Evolutionary conservation across 2,113 vertebrate genomes (phyloP), one percentile per base, ranked within the genome.

Genomic region (Vireo altiloquus): DNA sequence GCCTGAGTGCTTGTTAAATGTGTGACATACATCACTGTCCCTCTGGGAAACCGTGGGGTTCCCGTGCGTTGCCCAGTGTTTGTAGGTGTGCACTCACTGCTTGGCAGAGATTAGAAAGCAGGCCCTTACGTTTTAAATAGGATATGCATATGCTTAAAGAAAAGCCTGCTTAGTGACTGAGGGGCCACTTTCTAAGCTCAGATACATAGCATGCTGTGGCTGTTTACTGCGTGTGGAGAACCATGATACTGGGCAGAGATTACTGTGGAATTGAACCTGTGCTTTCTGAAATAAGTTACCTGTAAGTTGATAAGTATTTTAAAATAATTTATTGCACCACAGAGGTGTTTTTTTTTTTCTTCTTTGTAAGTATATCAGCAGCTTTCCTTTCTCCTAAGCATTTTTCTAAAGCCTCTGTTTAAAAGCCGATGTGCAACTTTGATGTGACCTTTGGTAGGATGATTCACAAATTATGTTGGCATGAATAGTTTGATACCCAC

Each of bases 381-480:
- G 8, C 77, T 89, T 81, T 49, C 53, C 42, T 81, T 74, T 89
- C 79, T 49, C 53, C 42, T 79, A 87, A 71, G 27, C 19, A 31
- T 75, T 93, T 84, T 84, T 59, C 46, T 50, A 70, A 89, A 82
- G 18, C 27, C 22, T 80, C 6, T 24, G 3, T 87, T 85, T 64
- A 78, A 94, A 94, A 78, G 60, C 28, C 39, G 68, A 22, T 22
- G 22, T 53, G 50, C n/a, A 78, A 28, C 44, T 89, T 57, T 37
- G 42, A 91, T 88, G 28, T 82, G 86, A 95, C 86, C 75, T 93
- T 96, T 90, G 63, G 19, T 89, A 52, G 53, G n/a, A 87, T 95
- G 94, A 96, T 66, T 91, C 86, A 95, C 46, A 47, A 54, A 76
- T 93, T 79, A 70, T 88, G 95, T 94, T 82, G 91, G 25, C 54